Percentiles rank a stretch among this genome's conserved stretches.
Conservation (phyloP, 2,113 vertebrate genomes). For the Barnardius zonarius region DNA sequence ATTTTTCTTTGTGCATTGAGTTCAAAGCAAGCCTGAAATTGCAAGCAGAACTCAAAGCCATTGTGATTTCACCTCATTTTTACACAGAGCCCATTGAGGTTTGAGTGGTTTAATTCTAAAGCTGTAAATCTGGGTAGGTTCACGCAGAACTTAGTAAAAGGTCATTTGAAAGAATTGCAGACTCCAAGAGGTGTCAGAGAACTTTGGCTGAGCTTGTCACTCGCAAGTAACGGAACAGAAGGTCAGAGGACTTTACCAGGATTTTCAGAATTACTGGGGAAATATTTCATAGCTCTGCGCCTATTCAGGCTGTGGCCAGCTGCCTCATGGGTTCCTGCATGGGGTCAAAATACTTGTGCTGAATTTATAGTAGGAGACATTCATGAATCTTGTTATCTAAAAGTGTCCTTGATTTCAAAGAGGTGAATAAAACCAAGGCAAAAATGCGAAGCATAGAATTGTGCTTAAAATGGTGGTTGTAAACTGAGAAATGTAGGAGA, state of each 20-base stretch:
- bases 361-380: background rate
- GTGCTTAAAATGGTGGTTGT: background rate
- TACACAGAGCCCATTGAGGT: constrained; percentile 10
- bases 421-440: background rate
- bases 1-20: constrained; percentile 38
- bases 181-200: constrained; percentile 31
- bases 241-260: background rate
- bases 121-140: constrained; percentile 44
- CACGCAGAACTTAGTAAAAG: constrained; percentile 35
- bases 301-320: background rate
- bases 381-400: background rate
- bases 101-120: constrained; percentile 48
- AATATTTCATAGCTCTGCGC: background rate
- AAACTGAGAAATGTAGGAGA: background rate
- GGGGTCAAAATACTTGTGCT: background rate
- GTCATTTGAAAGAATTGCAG: constrained; percentile 50
- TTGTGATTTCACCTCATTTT: constrained; percentile 54
- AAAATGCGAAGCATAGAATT: background rate
- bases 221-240: background rate
- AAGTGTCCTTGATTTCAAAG: background rate
- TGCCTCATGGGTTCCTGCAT: background rate
- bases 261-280: constrained; percentile 17
- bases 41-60: constrained; percentile 9
- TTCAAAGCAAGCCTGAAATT: constrained; percentile 57
- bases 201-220: constrained; percentile 44